Base-by-base conservation (phyloP, 2,113 vertebrate species). In the Macrotis lagotis region DNA sequence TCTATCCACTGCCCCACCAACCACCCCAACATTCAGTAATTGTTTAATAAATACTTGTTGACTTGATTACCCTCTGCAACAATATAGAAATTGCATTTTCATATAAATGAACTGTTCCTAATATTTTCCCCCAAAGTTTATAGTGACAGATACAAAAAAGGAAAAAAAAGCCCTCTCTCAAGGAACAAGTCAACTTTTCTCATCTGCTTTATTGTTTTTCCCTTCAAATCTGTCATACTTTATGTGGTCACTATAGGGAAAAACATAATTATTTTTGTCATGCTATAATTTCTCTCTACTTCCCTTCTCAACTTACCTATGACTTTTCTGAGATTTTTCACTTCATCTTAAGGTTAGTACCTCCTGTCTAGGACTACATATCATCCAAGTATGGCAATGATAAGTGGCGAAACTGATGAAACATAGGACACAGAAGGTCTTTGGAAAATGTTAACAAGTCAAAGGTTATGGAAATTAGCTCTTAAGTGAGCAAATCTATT, bases 241-340 rank as follows among this genome's bases (percentile, higher is more conserved):
- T 14, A 91, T 94, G 91, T 0, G 31, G 92, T 12, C 1, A 48
- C 2, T 89, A 48, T 49, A 94, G 96, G 74, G 50, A 9, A 95
- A 53, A 90, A 25, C 90, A 66, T 96, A 97, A 96, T 97, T 96
- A 97, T 94, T 11, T 11, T 8, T 97, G 95, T 97, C 96, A 96
- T 28, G 83, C 91, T 97, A 94, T 93, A 47, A 50, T 94, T 96
- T 92, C 88, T 93, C 0, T 93, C 90, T 90, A 92, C 0, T 89
- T 96, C 95, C 91, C 74, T 74, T 90, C 92, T 93, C 96, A 48
- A 90, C 95, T 88, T 94, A 95, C 52, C 74, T 94, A 59, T 10
- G 94, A 48, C 53, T 52, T 50, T 97, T 94, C 48, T 96, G 96
- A 95, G 83, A 52, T 89, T 94, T 6, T 31, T 25, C 22, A 83